Base-by-base conservation (phyloP, 2,797 vertebrate species). In the Dicrostonyx torquatus region DNA sequence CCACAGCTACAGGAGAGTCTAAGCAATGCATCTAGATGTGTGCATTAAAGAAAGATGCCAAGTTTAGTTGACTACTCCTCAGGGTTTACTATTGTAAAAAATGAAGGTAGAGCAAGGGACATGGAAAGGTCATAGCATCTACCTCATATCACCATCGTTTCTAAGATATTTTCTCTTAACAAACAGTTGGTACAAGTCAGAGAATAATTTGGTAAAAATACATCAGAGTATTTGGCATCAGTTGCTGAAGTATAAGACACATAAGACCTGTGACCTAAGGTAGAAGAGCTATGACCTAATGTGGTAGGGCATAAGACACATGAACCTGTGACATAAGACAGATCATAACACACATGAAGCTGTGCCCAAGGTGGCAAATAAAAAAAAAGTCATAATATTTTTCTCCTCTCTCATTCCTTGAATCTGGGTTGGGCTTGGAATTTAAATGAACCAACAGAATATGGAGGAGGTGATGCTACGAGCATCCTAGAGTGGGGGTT, bases 191-290 rank as follows among this genome's bases (percentile, higher is more conserved):
- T 53, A 62, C 34, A 73, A 86, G 48, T 20, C 55, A n/a, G 29
- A 93, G 43, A 89, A 82, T 86, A 91, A 58, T 91, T 40, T 82
- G 29, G 15, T 78, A 86, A 89, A 92, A 89, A n/a, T 62, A 55
- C 26, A 72, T 94, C 64, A 94, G n/a, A 80, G n/a, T 90, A 88
- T 68, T 31, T 70, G 62, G 22, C 18, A 95, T 68, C 8, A 64
- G 31, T 24, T 62, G 64, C 18, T 66, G 87, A 85, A 86, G 12
- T 3, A 64, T 7, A 92, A 92, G 55, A 89, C 87, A 72, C 20
- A 26, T 14, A 15, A 68, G 72, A 62, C 10, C n/a, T 76, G 22
- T 34, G 40, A 85, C 8, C 62, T 43, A 50, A 31, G 48, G 22
- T 43, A 0, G 17, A 40, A 78, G 12, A 83, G 6, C 53, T 55